phyloP scores from a whole-genome alignment of 2,888 invertebrate species.

The Ligdia adustata region DNA sequence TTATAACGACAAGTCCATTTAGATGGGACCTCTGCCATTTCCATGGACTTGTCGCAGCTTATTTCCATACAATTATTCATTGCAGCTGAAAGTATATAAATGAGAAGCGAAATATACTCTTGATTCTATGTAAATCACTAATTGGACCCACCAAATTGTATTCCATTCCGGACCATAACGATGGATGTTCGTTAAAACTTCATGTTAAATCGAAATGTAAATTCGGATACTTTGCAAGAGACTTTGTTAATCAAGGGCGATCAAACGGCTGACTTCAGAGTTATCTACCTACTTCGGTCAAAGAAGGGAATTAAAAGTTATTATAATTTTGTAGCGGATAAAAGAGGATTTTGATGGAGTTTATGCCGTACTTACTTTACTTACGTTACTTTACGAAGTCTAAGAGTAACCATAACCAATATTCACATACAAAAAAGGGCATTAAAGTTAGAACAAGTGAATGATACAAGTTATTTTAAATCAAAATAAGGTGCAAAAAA shows the following conservation, averaged over 20 bases:
- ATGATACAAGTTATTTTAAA: too few relatives aligned
- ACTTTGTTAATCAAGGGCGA: conserved; percentile 52
- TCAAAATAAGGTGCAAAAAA: too few relatives aligned
- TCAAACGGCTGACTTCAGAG: conserved; percentile 41
- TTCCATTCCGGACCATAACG: conserved; percentile 49
- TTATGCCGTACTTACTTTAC: too few relatives aligned
- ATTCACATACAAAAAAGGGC: too few relatives aligned
- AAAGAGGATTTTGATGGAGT: too few relatives aligned
- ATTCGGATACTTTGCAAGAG: conserved; percentile 51
- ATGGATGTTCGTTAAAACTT: conserved; percentile 63
- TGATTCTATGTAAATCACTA: conserved; percentile 67
- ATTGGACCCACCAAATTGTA: conserved; percentile 65
- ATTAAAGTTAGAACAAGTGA: too few relatives aligned
- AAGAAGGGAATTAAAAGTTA: conserved; percentile 23
- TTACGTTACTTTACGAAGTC: too few relatives aligned
- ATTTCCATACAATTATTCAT: conserved; percentile 81
- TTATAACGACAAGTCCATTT: too few relatives aligned
- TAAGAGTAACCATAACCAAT: too few relatives aligned
- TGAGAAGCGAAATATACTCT: conserved; percentile 68
- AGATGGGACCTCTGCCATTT: conserved; percentile 48
- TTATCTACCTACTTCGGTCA: conserved; percentile 23
- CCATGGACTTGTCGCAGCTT: conserved; percentile 71
- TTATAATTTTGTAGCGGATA: conserved; percentile 19
- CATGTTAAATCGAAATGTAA: conserved; percentile 58
- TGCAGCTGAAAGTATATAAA: conserved; percentile 70